These are phyloP conservation scores for Euclidia mi DNA, from an alignment of 2,888 invertebrate species.

Conservation along the genomic window DNA sequence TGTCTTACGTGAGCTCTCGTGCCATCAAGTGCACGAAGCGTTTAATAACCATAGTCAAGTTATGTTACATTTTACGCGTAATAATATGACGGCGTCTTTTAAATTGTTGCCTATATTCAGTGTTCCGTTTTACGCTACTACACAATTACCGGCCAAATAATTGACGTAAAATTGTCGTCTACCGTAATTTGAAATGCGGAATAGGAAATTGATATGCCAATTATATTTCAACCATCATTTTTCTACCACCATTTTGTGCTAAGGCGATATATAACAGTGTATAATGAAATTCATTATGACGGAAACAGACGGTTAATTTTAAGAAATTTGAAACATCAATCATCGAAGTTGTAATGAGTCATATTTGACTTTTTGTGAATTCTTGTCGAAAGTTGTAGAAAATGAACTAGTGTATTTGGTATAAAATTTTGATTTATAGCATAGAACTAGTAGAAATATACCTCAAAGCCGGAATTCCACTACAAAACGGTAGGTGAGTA, in stretches of 20 bases:
- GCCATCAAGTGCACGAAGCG: neutral
- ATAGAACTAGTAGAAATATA: too few relatives aligned
- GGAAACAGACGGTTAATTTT: slow-evolving; percentile 10
- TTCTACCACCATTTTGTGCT: slow-evolving; percentile 10
- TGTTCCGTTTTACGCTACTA: slow-evolving; percentile 35
- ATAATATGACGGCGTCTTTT: neutral
- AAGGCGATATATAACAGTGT: neutral
- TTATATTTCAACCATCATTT: slow-evolving; percentile 28
- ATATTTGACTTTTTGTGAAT: neutral
- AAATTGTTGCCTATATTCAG: slow-evolving; percentile 41
- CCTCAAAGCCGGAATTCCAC: too few relatives aligned
- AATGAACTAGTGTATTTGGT: too few relatives aligned
- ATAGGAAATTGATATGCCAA: slow-evolving; percentile 38
- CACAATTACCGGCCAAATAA: slow-evolving; percentile 44
- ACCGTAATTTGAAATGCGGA: slow-evolving; percentile 44
- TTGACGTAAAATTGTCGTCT: slow-evolving; percentile 34
- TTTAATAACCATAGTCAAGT: slow-evolving; percentile 1
- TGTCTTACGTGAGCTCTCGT: neutral
- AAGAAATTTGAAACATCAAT: neutral
- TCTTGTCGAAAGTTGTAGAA: neutral
- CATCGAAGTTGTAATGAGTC: neutral
- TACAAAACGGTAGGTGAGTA: too few relatives aligned
- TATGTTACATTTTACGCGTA: neutral
- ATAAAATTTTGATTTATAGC: too few relatives aligned
- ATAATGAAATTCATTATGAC: slow-evolving; percentile 15